Base-by-base conservation (phyloP, 1,140 invertebrate species). In the Drosophila athabasca region DNA sequence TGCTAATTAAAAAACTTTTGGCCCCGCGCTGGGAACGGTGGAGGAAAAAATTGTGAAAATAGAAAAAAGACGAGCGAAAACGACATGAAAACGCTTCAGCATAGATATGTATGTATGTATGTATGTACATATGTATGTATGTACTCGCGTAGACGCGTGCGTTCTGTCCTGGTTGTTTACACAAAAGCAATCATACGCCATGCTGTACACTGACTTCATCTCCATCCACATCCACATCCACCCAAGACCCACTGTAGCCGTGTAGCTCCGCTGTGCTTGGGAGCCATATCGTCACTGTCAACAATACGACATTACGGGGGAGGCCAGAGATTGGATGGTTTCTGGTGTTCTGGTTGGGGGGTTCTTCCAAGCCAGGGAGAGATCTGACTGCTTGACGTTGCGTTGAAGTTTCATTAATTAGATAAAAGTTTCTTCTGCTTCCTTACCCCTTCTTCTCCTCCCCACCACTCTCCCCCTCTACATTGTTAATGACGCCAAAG, bases 361-460 rank as follows among this genome's bases (percentile, higher is more conserved):
- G 17, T 26, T 62, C 67, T 67, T 79, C 68, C 69, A 76, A 68
- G 73, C 65, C 62, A 67, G 51, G 61, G 68, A 45, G 41, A 45
- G 41, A 45, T 39, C 64, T 58, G 48, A 48, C 70, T 71, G 44
- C 74, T 62, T 73, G 76, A 76, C 88, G 72, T 88, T 90, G 77
- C 82, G 88, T 82, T 90, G 82, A 90, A 90, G 82, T 88, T 90
- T 90, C 76, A 90, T 90, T 90, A 90, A 90, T 90, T 90, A 90
- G 88, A 90, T 90, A 90, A 90, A 90, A 90, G 87, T 90, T 90
- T 74, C 66, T 67, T 29, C 65, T 66, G 49, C 52, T 66, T 57
- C 52, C 41, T 35, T 35, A 11, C 31, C 31, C 29, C 31, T 3
- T 35, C 9, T 3, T 11, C 9, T 11, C 31, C 11, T 9, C 9